Evolutionary conservation across 2,797 vertebrate species (phyloP), one percentile per base, ranked within the genome.

Genomic region (Hipposideros larvatus): DNA sequence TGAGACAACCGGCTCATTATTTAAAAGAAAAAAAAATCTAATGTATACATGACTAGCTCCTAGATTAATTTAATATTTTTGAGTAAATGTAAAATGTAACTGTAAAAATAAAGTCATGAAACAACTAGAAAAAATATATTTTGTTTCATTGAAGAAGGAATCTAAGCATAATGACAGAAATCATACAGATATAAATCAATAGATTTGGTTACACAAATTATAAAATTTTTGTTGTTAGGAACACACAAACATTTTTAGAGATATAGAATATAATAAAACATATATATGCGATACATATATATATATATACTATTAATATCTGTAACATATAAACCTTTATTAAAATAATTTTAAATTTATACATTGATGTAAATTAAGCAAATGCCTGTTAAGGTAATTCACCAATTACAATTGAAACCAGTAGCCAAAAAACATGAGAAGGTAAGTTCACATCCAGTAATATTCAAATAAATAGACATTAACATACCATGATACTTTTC

Each of bases 21-120:
- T 96, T 95, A 82, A 95, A 98, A 96, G 24, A 63, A 95, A 97
- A 89, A 89, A 88, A 73, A 90, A 71, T 19, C 1, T 34, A 91
- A 87, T 66, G 37, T 91, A 43, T 19, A 85, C 7, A 26, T 80
- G 71, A 66, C 26, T 90, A 94, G 87, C 19, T 73, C 13, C 24
- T 68, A 63, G 14, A 88, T 71, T 91, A 70, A 68, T 43, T 34
- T 94, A 43, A 75, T 77, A 87, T 22, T 16, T 68, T 85, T 82
- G 37, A 95, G 15, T 57, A 95, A 94, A 61, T 55, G 13, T 41
- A 74, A 80, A 84, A 0, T 51, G 0, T 43, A 71, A 71, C 53
- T 89, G 18, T 51, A 71, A 83, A 83, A 85, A 83, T 87, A 51
- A 90, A 93, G 89, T 43, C 2, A 46, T 37, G 78, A 90, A 46